Base-by-base conservation (phyloP, 2,888 invertebrate genomes). In the Troides aeacus region DNA sequence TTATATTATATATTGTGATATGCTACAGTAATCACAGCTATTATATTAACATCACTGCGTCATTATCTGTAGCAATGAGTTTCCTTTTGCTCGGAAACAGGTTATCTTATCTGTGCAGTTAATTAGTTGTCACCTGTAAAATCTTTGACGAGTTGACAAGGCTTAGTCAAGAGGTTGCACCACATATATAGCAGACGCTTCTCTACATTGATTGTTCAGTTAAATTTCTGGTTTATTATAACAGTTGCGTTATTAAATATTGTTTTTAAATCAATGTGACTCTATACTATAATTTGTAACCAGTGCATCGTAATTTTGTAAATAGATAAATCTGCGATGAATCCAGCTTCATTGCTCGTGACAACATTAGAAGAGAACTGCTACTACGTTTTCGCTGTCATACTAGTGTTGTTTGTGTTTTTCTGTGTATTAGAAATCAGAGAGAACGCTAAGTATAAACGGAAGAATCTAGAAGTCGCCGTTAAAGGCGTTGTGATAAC, bases 61-160 rank as follows among this genome's bases (percentile, higher is more conserved):
- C 23, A 30, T 61, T 64, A 64, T 70, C 69, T 64, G 10, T 21
- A 17, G 7, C 30, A 63, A 46, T 8, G 46, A 62, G 63, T 46
- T 63, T 46, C 53, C 24, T 53, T 57, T 39, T 23, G 56, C 56
- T 56, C 64, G n/a, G 63, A 56, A 64, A 18, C 3, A 36, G 8
- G 4, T 42, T 70, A 70, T 70, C 70, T 66, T 70, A 70, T 70
- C 70, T 70, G 62, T 63, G 58, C 24, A 36, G 58, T 65, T 66
- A 65, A 65, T 56, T 57, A 62, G 53, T 53, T 57, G 56, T 60
- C 57, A 53, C 61, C 63, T 63, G 59, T 68, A 17, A 46, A 50
- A 64, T 64, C 59, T 30, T 59, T 58, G 57, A 58, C 57, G 23
- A 23, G 24, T 58, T 62, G 62, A 69, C 61, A 57, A 59, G 46